Conservation (phyloP, 2,888 invertebrate genomes). For the Lepidocyrtinus sp. region DNA sequence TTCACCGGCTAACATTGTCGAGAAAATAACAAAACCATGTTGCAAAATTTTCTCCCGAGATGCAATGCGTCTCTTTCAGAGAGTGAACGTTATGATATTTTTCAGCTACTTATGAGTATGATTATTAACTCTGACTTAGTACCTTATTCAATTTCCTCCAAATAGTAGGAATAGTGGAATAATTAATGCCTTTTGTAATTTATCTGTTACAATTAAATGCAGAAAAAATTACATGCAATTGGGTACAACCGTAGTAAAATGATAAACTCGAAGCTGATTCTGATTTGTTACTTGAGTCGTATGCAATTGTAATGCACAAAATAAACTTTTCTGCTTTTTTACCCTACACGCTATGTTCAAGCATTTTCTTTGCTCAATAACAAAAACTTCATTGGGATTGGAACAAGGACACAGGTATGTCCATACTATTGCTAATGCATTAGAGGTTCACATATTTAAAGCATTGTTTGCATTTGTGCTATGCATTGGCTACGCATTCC, state of each 20-base stretch:
- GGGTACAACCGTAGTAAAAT: background rate
- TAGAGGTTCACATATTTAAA: background rate
- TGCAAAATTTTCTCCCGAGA: no score
- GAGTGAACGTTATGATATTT: no score
- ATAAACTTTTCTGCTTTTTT: background rate
- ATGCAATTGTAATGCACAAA: slow-evolving; percentile 19
- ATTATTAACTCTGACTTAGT: no score
- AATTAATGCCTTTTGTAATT: no score
- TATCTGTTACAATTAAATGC: background rate
- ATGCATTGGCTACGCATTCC: no score
- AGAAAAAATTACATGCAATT: slow-evolving; percentile 28
- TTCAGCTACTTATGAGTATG: no score
- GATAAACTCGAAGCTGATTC: slow-evolving; percentile 33
- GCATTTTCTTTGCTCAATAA: background rate
- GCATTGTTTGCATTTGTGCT: no score
- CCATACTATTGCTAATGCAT: background rate
- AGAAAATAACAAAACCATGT: no score
- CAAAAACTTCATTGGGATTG: background rate
- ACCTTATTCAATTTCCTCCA: no score
- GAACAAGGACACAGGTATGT: background rate
- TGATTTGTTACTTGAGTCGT: slow-evolving; percentile 29
- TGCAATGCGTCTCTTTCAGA: no score
- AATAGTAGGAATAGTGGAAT: no score
- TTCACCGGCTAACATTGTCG: no score
- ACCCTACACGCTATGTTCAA: background rate